Conservation (phyloP, 2,797 vertebrate species). For the Anas bahamensis region DNA sequence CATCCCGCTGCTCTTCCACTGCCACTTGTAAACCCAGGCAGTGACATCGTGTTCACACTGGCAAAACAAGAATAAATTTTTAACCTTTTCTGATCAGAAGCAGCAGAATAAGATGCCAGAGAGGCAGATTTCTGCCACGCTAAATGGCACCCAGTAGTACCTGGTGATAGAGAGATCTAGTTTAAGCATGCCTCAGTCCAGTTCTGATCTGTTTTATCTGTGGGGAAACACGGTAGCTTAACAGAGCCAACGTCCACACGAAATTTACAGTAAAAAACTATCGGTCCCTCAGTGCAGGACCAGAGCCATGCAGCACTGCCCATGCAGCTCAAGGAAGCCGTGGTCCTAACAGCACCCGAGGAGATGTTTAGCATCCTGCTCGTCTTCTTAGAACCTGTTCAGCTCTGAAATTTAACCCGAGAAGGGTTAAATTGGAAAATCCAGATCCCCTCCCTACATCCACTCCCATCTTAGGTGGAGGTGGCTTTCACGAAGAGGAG, state of each 20-base stretch:
- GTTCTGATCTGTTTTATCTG: neutral
- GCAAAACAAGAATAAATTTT: neutral
- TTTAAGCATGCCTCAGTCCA: neutral
- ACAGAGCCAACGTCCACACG: fast-evolving
- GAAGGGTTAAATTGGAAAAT: neutral
- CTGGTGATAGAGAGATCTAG: neutral
- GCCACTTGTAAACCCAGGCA: neutral
- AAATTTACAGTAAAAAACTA: neutral
- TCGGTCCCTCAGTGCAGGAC: neutral
- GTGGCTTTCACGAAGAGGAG: fast-evolving
- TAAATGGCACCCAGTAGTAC: neutral
- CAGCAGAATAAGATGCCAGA: neutral
- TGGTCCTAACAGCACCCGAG: neutral
- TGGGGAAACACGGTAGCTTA: neutral
- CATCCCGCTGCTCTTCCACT: fast-evolving
- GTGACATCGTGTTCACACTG: neutral
- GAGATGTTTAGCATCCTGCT: neutral
- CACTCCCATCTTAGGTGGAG: neutral
- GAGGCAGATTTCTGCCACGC: neutral
- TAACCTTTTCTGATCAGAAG: neutral
- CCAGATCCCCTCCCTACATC: neutral
- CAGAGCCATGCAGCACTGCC: neutral
- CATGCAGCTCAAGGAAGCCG: neutral
- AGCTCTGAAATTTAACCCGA: neutral
- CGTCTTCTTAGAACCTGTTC: neutral